Evolutionary conservation across 2,888 invertebrate genomes (phyloP).

Genomic region (Drosophila meridiana): DNA sequence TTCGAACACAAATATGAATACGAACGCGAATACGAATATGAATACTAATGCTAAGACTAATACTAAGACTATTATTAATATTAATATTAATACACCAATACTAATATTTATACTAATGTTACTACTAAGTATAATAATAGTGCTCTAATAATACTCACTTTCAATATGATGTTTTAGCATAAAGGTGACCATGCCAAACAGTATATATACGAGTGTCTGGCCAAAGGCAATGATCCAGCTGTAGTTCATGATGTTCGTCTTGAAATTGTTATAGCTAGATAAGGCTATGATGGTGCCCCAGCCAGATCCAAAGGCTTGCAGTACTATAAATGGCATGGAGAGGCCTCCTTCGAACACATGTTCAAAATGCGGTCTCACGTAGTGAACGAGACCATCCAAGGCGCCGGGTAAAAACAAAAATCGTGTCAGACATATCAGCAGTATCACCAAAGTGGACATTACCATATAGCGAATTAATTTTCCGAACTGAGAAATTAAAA

Average conservation of each 20-base stretch:
- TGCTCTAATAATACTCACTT: constrained; percentile 33
- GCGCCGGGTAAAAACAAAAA: constrained; percentile 77
- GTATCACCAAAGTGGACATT: constrained; percentile 48
- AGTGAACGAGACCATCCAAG: constrained; percentile 43
- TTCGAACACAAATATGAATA: too few species aligned
- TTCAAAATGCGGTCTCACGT: constrained; percentile 28
- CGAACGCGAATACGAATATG: too few species aligned
- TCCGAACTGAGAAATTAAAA: constrained; percentile 69
- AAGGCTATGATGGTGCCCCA: constrained; percentile 93
- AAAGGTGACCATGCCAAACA: constrained; percentile 88
- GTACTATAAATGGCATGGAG: constrained; percentile 54
- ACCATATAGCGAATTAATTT: constrained; percentile 68
- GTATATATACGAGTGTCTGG: constrained; percentile 70
- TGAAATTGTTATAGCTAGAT: constrained; percentile 92
- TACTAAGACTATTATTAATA: too few species aligned
- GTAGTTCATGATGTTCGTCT: constrained; percentile 88
- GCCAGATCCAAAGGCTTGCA: constrained; percentile 94
- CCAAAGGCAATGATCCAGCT: constrained; percentile 77
- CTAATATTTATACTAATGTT: neutral
- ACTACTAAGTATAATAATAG: neutral
- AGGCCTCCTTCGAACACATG: constrained; percentile 16
- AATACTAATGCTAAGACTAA: too few species aligned
- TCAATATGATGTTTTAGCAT: constrained; percentile 88
- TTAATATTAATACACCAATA: too few species aligned
- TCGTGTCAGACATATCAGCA: constrained; percentile 66